Evolutionary conservation across 92 coral and sea anemone species (phyloP).

Genomic region (Parazoanthus swiftii): DNA sequence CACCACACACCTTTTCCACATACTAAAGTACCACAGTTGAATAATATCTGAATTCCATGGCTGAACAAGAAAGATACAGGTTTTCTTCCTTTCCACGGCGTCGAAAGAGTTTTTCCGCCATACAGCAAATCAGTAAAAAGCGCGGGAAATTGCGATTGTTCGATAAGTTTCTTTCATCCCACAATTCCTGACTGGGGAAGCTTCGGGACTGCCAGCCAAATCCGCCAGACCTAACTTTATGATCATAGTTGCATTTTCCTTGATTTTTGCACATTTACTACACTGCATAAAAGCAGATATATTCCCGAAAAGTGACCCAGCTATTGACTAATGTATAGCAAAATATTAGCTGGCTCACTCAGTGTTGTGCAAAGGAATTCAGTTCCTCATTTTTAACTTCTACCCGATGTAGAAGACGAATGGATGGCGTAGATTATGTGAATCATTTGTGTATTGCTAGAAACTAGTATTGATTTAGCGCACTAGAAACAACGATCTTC

Average conservation of each 20-base stretch:
- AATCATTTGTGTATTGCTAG: background rate
- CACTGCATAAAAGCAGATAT: background rate
- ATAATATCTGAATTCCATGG: background rate
- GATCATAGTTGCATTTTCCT: background rate
- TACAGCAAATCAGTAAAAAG: background rate
- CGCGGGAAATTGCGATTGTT: background rate
- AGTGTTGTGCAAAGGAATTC: conserved; percentile 36
- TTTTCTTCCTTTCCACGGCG: background rate
- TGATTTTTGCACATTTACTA: too few relatives aligned
- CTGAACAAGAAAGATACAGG: background rate
- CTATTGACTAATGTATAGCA: background rate
- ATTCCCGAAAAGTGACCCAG: background rate
- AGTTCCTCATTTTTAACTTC: conserved; percentile 1
- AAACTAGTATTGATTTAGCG: background rate
- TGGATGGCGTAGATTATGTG: background rate
- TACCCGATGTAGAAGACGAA: background rate
- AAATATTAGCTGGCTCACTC: background rate
- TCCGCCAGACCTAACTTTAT: background rate
- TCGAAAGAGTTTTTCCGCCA: background rate
- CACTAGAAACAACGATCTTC: conserved; percentile 18
- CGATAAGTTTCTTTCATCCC: too few relatives aligned
- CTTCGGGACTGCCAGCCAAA: background rate
- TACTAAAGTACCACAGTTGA: background rate
- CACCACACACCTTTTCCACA: background rate
- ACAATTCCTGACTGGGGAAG: too few relatives aligned